Base-by-base conservation (phyloP, 2,113 vertebrate species). In the Lepidothrix coronata region DNA sequence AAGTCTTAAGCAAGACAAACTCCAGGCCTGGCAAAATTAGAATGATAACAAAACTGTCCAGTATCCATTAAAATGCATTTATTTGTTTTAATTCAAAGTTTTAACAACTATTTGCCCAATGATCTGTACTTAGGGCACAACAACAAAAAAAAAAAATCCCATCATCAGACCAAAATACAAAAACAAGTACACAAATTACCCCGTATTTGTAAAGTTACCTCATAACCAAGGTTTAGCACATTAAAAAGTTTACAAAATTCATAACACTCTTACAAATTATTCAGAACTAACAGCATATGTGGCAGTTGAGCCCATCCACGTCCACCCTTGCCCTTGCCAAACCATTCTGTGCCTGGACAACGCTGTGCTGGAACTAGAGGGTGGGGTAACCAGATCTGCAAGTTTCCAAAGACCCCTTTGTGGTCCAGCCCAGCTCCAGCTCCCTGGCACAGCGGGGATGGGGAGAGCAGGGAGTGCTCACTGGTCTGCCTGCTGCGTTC, bases 121-220 rank as follows among this genome's bases (percentile, higher is more conserved):
- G 49, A 66, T 89, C 39, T 94, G 83, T 71, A 94, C 88, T 91
- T 85, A 39, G 95, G 91, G 93, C 77, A 46, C 88, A 93, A 92
- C 88, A 87, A 91, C 54, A 58, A 93, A 88, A 96, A 93, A 88
- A 96, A 89, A 89, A 94, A 88, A 63, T 4, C 57, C 65, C 89
- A 86, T 74, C 71, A 79, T 74, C 73, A 79, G 95, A 94, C 86
- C 94, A 88, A 95, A 95, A 94, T 95, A 91, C 80, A 83, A 93
- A 96, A 97, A 13, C 91, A 95, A 94, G 78, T 97, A 94, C 94
- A 97, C 87, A 97, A 97, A 90, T 96, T 79, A 86, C 55, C 95
- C 88, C 81, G 54, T 74, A 24, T 65, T 80, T 92, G 76, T 92
- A 97, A 96, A 93, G 51, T 95, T 62, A 92, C 63, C 74, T 92